phyloP scores from a whole-genome alignment of 2,797 vertebrate species.

The Paramormyrops hopkinsi region DNA sequence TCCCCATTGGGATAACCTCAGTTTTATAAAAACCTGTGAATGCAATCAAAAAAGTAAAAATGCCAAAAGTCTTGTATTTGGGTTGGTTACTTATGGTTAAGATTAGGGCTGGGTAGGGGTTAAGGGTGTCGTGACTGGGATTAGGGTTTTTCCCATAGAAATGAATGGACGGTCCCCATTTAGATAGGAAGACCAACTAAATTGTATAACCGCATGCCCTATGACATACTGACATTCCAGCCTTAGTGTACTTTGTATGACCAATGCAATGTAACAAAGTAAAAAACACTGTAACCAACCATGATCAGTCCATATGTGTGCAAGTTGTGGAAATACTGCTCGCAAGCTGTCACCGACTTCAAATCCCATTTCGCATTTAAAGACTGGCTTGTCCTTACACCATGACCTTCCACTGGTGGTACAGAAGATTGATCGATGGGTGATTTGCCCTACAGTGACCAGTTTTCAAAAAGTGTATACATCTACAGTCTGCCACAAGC shows the following conservation, averaged over 20 bases:
- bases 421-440: not conserved
- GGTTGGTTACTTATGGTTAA: too few species aligned
- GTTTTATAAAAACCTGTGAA: too few species aligned
- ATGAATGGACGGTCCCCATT: too few species aligned
- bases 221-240: not conserved
- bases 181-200: too few species aligned
- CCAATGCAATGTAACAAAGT: not conserved
- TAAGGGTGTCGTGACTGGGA: too few species aligned
- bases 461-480: not conserved
- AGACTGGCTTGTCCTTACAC: not conserved
- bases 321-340: not conserved
- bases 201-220: not conserved
- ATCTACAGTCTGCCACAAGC: not conserved
- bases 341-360: not conserved
- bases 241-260: not conserved
- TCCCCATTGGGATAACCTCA: too few species aligned
- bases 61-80: too few species aligned
- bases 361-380: slow-evolving; percentile 4
- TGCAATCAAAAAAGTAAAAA: too few species aligned
- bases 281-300: not conserved
- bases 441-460: not conserved
- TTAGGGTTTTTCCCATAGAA: too few species aligned
- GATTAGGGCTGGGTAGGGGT: too few species aligned
- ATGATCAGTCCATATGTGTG: too few species aligned
- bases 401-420: not conserved